Base-by-base conservation (phyloP, 23 tunicate species). In the Halocynthia roretzi region DNA sequence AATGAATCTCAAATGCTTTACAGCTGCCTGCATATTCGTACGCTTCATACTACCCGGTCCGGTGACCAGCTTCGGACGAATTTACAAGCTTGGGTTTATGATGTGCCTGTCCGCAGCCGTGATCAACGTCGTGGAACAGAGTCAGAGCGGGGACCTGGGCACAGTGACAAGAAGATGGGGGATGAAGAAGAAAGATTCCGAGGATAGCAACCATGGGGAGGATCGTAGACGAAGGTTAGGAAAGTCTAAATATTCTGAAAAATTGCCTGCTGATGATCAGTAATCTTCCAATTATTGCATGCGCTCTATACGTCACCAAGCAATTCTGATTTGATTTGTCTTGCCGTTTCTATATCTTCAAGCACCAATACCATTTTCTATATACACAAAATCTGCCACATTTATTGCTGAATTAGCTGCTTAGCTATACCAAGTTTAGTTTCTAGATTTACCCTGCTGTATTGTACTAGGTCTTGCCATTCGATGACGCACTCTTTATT, bases 21-120 rank as follows among this genome's bases (percentile, higher is more conserved):
- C 73, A 86, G 96, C 87, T 49, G 50, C 76, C 57, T 54, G 61
- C 63, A 77, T 80, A 51, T 62, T 76, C 50, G 64, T 83, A 10
- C 85, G 96, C n/a, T 72, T 89, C 55, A 80, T 89, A 23, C 51
- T 83, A 40, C 96, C 96, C 10, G 96, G 96, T 11, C 96, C 96
- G 0, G 82, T 89, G 7, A 70, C 81, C 9, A 70, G 68, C 62
- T 89, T 79, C 68, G 72, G 82, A 23, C 62, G 77, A 7, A 54
- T 89, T 53, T 89, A 84, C 85, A 89, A 84, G 77, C 83, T 89
- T 6, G 49, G 88, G 55, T 54, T 84, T 53, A 22, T 89, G 54
- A 73, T 77, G 40, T 63, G 62, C 52, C 63, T 84, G 68, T 55
- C 58, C 54, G 87, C 80, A 21, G 48, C 80, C 22, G 90, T 80